A percentile compares a stretch with the other conserved stretches of the same genome.
Conservation (phyloP, 2,797 vertebrate genomes). For the Galaxias olidus region DNA sequence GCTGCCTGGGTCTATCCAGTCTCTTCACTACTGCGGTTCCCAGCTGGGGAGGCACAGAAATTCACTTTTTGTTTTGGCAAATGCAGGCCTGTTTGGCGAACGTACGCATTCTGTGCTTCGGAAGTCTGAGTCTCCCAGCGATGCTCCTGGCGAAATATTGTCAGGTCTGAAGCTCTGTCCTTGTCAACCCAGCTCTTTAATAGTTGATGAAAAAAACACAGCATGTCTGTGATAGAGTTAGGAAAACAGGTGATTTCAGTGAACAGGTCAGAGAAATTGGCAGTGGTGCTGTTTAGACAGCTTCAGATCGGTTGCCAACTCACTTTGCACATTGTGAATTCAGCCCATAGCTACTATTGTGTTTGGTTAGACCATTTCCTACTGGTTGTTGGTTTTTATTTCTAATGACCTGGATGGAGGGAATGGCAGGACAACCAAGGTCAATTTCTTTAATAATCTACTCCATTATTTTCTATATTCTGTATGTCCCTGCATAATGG, state of each 20-base stretch:
- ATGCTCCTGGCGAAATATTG: conserved; percentile 9
- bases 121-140: conserved; percentile 25
- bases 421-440: too few species aligned
- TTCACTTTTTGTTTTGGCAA: conserved; percentile 25
- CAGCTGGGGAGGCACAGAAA: conserved; percentile 15
- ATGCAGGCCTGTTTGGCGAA: conserved; percentile 15
- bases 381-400: too few species aligned
- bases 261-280: not conserved
- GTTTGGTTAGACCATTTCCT: too few species aligned
- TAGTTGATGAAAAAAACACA: conserved; percentile 21
- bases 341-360: too few species aligned
- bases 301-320: too few species aligned
- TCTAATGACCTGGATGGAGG: too few species aligned
- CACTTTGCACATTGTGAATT: too few species aligned
- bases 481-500: too few species aligned
- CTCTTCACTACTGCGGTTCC: not conserved
- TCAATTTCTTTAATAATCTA: too few species aligned
- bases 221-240: conserved; percentile 1
- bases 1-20: conserved; percentile 19
- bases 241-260: not conserved
- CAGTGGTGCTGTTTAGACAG: too few species aligned
- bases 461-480: too few species aligned
- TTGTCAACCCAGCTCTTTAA: conserved; percentile 15
- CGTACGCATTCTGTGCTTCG: not conserved
- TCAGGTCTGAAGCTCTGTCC: not conserved